Evolutionary conservation across 2,888 invertebrate species (phyloP).

Genomic region (Acanthosepion lycidas): DNA sequence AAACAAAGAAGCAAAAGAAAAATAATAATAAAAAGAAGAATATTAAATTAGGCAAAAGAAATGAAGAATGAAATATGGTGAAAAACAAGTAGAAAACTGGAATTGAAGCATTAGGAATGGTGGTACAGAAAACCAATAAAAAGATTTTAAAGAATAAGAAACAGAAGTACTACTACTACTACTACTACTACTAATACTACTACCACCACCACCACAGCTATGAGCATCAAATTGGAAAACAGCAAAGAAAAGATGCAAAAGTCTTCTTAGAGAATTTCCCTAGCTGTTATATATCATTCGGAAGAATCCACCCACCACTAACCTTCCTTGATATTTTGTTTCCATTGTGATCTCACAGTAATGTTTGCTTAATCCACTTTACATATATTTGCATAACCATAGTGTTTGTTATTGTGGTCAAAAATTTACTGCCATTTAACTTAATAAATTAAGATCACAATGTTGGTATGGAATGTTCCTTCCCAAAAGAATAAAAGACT

Average conservation of each 20-base stretch:
- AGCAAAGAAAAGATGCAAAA: not conserved
- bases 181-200: not conserved
- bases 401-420: not conserved
- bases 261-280: not conserved
- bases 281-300: not conserved
- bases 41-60: not conserved
- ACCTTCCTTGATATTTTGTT: not conserved
- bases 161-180: no score
- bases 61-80: not conserved
- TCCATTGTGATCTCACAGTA: not conserved
- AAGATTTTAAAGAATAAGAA: no score
- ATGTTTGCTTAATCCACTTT: not conserved
- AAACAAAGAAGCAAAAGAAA: not conserved
- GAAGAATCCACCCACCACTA: not conserved
- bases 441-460: not conserved
- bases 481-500: not conserved
- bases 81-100: not conserved
- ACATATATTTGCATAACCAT: not conserved
- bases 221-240: no score
- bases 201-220: not conserved
- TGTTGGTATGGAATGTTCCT: not conserved
- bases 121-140: no score
- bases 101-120: no score
- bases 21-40: not conserved
- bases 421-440: not conserved